Conservation (phyloP, 2,888 invertebrate genomes). For the Drosophila antonietae region DNA sequence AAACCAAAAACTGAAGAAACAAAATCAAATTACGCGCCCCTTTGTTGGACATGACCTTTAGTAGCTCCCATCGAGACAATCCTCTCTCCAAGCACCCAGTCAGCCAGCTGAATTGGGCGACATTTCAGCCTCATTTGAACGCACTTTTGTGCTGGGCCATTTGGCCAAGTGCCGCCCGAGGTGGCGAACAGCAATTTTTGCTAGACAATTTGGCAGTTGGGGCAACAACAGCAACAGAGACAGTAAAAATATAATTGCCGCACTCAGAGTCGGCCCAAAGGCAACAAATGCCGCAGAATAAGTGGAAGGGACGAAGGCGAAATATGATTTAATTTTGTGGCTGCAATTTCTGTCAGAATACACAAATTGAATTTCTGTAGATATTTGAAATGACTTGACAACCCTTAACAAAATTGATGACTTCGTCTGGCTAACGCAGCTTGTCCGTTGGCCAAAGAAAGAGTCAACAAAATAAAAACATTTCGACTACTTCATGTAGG, state of each 20-base stretch:
- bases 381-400: constrained; percentile 5
- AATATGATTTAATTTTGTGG: constrained; percentile 37
- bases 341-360: constrained; percentile 4
- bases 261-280: constrained; percentile 32
- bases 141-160: constrained; percentile 29
- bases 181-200: constrained; percentile 66
- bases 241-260: constrained; percentile 75
- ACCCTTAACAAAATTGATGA: constrained; percentile 4
- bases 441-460: constrained; percentile 9
- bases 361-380: neutral
- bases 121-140: constrained; percentile 16
- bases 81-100: neutral
- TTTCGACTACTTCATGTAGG: constrained; percentile 20
- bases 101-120: constrained; percentile 7
- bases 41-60: constrained; percentile 24
- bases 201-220: constrained; percentile 69
- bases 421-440: neutral
- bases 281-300: constrained; percentile 15
- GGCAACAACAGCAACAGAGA: constrained; percentile 37
- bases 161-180: constrained; percentile 51
- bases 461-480: constrained; percentile 19
- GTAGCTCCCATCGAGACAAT: neutral
- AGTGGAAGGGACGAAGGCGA: constrained; percentile 17
- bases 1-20: constrained; percentile 28
- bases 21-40: constrained; percentile 46